Evolutionary conservation across 2,113 vertebrate genomes (phyloP).

Genomic region (Vulpes lagopus): DNA sequence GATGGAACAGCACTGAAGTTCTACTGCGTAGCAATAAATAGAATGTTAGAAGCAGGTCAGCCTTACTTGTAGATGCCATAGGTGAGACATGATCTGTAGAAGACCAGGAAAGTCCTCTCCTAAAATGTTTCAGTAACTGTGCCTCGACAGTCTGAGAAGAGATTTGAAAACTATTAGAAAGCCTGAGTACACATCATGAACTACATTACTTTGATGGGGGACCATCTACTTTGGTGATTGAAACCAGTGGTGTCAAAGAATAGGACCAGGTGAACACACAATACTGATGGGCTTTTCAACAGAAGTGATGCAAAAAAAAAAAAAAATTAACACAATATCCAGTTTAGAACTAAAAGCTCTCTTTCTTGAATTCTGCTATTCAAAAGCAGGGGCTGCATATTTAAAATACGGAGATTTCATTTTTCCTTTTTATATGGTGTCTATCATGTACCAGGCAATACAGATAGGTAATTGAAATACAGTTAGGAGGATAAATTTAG

Average conservation of each 20-base stretch:
- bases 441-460: neutral
- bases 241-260: neutral
- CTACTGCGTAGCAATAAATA: neutral
- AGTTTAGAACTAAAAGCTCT: neutral
- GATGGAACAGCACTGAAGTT: neutral
- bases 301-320: neutral
- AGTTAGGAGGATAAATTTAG: neutral
- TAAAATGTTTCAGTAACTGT: neutral
- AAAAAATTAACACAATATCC: neutral
- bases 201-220: neutral
- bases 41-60: neutral
- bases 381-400: neutral
- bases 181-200: neutral
- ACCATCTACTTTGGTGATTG: neutral
- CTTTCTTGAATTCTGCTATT: slow-evolving; percentile 55
- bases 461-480: neutral
- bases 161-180: neutral
- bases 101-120: neutral
- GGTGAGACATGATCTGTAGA: neutral
- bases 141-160: neutral
- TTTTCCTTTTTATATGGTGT: neutral
- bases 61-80: neutral
- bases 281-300: neutral
- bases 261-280: neutral
- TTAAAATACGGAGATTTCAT: neutral